Evolutionary conservation across 2,797 vertebrate genomes (phyloP), one percentile per base, ranked within the genome.

Genomic region (Atherinosoma microstoma): DNA sequence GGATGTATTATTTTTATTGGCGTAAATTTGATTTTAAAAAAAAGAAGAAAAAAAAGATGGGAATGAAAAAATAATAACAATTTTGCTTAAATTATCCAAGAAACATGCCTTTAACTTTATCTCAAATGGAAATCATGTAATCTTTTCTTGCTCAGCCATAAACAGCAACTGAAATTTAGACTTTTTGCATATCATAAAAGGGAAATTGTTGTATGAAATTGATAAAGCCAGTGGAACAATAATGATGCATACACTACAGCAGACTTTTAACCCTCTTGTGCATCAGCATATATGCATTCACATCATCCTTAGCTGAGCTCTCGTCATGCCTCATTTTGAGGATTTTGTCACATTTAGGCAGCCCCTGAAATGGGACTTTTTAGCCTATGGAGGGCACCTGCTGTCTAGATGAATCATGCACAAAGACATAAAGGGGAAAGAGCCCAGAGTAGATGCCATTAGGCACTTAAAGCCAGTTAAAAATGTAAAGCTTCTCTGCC

Each of bases 401-500:
- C 71, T 76, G 79, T 80, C 34, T 75, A 83, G 73, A 91, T 89
- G 82, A 89, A 80, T 84, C 68, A 70, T 38, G 47, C 35, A 65
- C 35, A 69, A 60, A 47, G 24, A 70, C 12, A 35, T 11, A 60
- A 62, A 59, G 22, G 2, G 60, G 59, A 75, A 73, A 68, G 57
- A 32, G 60, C 60, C 32, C 18, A 8, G 51, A 18, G n/a, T 32
- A 40, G 22, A 70, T 61, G 74, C 30, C 68, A 73, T 47, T 40
- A 64, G 57, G 64, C 61, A 61, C 75, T 59, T 59, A 82, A 76
- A 85, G 75, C 70, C 73, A 70, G 67, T 82, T 80, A 74, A 75
- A 82, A 84, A 86, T 73, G 65, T 83, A 86, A 86, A 87, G 82
- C 82, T 76, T 47, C 73, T 78, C 53, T 76, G 70, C 67, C 70